Evolutionary conservation across 2,888 invertebrate species (phyloP).

Genomic region (Cosmorhoe ocellata): DNA sequence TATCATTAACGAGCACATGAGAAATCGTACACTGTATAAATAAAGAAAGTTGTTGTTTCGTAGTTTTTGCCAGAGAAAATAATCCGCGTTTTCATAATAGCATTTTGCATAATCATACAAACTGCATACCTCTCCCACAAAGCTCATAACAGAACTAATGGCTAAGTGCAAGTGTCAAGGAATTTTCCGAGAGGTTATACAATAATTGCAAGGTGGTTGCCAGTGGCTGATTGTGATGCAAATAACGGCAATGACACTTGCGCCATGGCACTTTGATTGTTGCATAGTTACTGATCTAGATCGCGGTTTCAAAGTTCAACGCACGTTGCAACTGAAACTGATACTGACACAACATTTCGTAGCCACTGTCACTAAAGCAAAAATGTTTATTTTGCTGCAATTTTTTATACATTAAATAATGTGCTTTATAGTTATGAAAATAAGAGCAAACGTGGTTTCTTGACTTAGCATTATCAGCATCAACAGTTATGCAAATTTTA

Average conservation of each 20-base stretch:
- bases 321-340: conserved; percentile 30
- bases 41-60: no score
- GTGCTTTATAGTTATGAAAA: no score
- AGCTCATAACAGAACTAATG: conserved; percentile 18
- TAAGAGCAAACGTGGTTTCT: no score
- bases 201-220: conserved; percentile 61
- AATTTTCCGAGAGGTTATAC: conserved; percentile 49
- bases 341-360: no score
- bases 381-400: no score
- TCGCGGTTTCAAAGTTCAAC: conserved; percentile 47
- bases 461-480: no score
- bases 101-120: not conserved
- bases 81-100: not conserved
- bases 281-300: conserved; percentile 34
- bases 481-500: no score
- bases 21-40: no score
- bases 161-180: conserved; percentile 35
- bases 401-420: no score
- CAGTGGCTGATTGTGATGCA: conserved; percentile 62
- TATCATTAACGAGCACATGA: no score
- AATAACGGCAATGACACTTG: conserved; percentile 70
- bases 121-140: conserved; percentile 12
- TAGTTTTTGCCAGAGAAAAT: not conserved
- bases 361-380: no score
- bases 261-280: conserved; percentile 42